Conservation (phyloP, 2,888 invertebrate species). For the Dryadula phaetusa region DNA sequence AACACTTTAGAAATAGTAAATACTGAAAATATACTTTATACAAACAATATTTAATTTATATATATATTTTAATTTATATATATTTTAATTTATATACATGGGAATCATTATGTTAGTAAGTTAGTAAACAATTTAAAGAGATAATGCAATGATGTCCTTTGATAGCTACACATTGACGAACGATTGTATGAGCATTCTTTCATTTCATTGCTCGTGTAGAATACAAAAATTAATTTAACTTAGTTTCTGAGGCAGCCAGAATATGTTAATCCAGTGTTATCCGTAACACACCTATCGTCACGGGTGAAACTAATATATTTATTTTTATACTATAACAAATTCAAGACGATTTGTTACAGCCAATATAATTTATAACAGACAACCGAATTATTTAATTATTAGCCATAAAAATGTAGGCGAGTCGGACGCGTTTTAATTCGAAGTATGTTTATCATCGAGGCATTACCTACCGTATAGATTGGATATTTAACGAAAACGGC, state of each 20-base stretch:
- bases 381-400: conserved; percentile 45
- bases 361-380: conserved; percentile 46
- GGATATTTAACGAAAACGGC: conserved; percentile 45
- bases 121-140: too few relatives aligned
- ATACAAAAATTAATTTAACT: too few relatives aligned
- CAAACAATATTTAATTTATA: too few relatives aligned
- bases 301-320: conserved; percentile 18
- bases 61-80: too few relatives aligned
- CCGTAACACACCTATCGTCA: background rate
- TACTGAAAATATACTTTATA: too few relatives aligned
- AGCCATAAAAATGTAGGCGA: conserved; percentile 46
- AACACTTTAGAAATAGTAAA: too few relatives aligned
- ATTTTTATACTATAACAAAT: conserved; percentile 14
- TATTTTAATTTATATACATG: too few relatives aligned
- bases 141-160: too few relatives aligned
- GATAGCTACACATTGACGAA: too few relatives aligned
- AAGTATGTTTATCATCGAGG: conserved; percentile 42
- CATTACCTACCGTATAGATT: conserved; percentile 40
- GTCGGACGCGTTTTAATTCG: conserved; percentile 43
- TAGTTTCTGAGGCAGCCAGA: background rate
- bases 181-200: too few relatives aligned
- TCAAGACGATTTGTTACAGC: conserved; percentile 47
- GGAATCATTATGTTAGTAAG: too few relatives aligned
- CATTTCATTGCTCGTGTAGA: background rate
- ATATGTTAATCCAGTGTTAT: background rate